Evolutionary conservation across 2,888 invertebrate species (phyloP), one percentile per base, ranked within the genome.

Genomic region (Cheilosia pagana): DNA sequence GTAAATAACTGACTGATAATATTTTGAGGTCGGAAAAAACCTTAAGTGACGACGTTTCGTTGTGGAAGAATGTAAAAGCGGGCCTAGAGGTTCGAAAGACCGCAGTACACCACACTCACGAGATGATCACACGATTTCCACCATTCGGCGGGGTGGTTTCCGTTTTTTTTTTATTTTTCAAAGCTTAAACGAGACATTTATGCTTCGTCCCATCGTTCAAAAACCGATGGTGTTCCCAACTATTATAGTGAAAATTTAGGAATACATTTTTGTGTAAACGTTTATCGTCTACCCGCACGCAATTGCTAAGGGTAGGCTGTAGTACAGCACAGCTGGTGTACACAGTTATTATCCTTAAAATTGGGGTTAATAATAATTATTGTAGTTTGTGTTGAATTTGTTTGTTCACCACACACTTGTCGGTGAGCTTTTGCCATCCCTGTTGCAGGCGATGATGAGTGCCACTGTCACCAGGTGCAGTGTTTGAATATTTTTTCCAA

Each of bases 1-100:
- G 82, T 78, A 83, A 83, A 78, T 83, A 83, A 83, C 82, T 83
- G 72, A 83, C 74, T 74, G 72, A 78, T 68, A 76, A 35, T 74
- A 63, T 82, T 83, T 83, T 52, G 77, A 78, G 72, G 57, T 52
- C 68, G 60, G 62, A 72, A 82, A 76, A 77, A 43, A 23, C 71
- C 71, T 50, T 39, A 45, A 65, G 65, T 43, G 71, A 74, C 50
- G 67, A 62, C 6, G 41, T 62, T 62, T 52, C 14, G 14, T 35
- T 57, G 55, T 12, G 19, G 21, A 67, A 63, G 52, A 72, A 75
- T 63, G 21, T 62, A 67, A 71, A 59, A 53, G 16, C 55, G 60
- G 53, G 23, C 68, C 21, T 50, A 67, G 55, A 57, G 43, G 62
- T 63, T 57, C 23, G 25, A 60, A 82, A 45, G 48, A 82, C 59